Percentiles rank a stretch among this genome's conserved stretches.
phyloP scores from a whole-genome alignment of 2,888 invertebrate species.

The Alentia gelatinosa region DNA sequence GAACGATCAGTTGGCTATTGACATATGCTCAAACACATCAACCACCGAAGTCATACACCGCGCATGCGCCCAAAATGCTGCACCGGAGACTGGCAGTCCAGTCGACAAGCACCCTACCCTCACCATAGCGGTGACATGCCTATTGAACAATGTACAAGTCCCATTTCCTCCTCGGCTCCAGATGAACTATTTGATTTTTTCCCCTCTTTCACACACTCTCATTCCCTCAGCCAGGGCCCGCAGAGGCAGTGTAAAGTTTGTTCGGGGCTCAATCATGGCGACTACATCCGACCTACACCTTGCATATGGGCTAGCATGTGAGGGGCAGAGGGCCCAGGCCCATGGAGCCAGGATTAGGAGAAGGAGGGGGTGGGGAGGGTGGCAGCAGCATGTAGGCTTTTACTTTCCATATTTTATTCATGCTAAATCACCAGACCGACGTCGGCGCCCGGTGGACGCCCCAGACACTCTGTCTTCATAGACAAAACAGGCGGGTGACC shows the following conservation, averaged over 20 bases:
- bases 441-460: not conserved
- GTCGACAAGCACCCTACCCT: not conserved
- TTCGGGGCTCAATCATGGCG: slow-evolving; percentile 14
- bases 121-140: not conserved
- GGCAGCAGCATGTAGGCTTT: slow-evolving; percentile 45
- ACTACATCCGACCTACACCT: not conserved
- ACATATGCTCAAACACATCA: slow-evolving; percentile 40
- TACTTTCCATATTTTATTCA: slow-evolving; percentile 53
- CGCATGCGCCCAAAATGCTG: not conserved
- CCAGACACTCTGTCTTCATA: slow-evolving; percentile 45
- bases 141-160: slow-evolving; percentile 37
- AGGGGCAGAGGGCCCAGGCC: not conserved
- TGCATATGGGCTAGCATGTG: slow-evolving; percentile 4
- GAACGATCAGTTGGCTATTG: not conserved
- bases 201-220: not conserved
- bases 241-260: not conserved
- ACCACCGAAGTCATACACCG: not conserved
- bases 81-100: too few relatives aligned
- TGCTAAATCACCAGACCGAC: slow-evolving; percentile 43
- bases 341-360: too few relatives aligned
- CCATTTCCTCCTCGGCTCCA: slow-evolving; percentile 17
- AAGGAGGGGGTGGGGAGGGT: not conserved
- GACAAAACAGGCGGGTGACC: slow-evolving; percentile 35
- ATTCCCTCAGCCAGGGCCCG: not conserved
- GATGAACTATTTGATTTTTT: not conserved